These are phyloP conservation scores for Bubo scandiacus DNA, from an alignment of 2,113 vertebrate species.

Conservation along the genomic window DNA sequence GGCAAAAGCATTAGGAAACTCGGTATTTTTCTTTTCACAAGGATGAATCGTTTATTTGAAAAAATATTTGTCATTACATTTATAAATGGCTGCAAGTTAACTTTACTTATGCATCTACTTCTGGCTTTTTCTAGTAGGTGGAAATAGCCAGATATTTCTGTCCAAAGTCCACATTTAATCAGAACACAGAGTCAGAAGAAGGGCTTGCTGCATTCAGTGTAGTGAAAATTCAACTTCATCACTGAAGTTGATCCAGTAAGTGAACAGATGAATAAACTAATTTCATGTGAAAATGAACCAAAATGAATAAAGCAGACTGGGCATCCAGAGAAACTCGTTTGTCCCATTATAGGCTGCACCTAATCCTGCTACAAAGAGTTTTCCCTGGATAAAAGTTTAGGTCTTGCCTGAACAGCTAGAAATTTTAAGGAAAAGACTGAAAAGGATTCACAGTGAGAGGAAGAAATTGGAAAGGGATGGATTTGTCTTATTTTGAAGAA, in stretches of 20 bases:
- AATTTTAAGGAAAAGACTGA: neutral
- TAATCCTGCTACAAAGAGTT: neutral
- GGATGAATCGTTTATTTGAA: neutral
- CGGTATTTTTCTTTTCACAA: neutral
- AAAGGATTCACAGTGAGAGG: neutral
- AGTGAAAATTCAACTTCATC: neutral
- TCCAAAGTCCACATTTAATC: neutral
- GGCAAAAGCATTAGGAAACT: neutral
- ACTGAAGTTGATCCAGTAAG: neutral
- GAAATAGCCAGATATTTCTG: neutral
- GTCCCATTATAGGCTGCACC: neutral
- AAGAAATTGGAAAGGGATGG: neutral
- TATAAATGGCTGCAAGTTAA: neutral
- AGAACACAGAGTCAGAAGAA: neutral
- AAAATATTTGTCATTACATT: neutral
- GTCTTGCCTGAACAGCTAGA: neutral
- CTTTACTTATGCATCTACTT: neutral
- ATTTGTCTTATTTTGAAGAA: neutral
- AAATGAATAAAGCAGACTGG: neutral
- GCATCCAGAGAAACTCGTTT: neutral
- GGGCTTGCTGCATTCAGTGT: fast-evolving
- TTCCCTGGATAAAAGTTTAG: neutral
- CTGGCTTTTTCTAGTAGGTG: neutral
- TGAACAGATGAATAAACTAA: neutral
- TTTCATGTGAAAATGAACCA: neutral